A percentile compares a stretch with the other conserved stretches of the same genome.
phyloP scores from a whole-genome alignment of 2,113 vertebrate genomes.

The Xyliphius kryptos region DNA sequence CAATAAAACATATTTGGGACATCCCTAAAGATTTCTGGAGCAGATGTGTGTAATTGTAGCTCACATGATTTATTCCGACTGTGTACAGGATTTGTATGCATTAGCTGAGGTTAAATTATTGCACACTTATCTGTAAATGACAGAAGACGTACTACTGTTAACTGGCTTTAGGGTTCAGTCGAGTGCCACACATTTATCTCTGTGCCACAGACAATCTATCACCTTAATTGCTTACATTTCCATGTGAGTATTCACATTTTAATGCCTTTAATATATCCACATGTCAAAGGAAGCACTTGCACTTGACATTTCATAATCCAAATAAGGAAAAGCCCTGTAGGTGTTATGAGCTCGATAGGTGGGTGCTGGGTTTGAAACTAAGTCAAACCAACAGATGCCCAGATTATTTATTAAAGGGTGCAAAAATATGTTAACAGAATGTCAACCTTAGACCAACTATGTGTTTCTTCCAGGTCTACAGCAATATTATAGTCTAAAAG shows the following conservation, averaged over 20 bases:
- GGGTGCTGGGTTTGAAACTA: not conserved
- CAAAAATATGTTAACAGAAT: constrained; percentile 18
- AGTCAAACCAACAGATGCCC: not conserved
- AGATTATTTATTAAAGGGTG: constrained; percentile 11
- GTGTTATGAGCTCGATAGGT: constrained; percentile 12
- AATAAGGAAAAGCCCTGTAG: constrained; percentile 30
- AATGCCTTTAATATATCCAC: constrained; percentile 62
- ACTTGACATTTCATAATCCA: constrained; percentile 48
- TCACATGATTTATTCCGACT: constrained; percentile 21
- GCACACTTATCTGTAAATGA: constrained; percentile 32
- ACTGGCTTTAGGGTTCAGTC: constrained; percentile 29
- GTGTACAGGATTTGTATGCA: constrained; percentile 27
- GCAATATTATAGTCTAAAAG: no score
- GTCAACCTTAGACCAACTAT: constrained; percentile 27
- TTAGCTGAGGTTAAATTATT: constrained; percentile 19
- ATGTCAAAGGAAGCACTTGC: constrained; percentile 58
- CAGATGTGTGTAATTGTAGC: not conserved
- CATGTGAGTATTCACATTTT: constrained; percentile 53
- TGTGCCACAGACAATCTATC: constrained; percentile 59
- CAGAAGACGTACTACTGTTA: constrained; percentile 26
- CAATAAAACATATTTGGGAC: no score
- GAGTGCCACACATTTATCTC: constrained; percentile 37
- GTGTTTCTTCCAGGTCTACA: not conserved
- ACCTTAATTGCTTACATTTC: constrained; percentile 67
- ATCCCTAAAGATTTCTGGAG: not conserved